Percentiles rank a stretch among this genome's conserved stretches.
Conservation (phyloP, 1,140 invertebrate species). For the Lasaia peninsularis region DNA sequence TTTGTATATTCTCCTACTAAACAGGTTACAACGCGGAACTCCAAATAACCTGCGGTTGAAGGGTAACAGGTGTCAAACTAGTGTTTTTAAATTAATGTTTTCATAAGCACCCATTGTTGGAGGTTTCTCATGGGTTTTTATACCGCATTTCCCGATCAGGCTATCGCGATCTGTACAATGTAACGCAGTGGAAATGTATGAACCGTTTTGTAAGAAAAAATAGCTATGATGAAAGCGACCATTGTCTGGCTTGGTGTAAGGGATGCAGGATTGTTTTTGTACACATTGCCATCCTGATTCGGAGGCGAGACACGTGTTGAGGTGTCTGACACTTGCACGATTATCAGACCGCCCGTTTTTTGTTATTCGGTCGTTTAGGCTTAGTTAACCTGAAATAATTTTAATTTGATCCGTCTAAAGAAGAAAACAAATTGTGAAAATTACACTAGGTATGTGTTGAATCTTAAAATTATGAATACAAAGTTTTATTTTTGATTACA, state of each 20-base stretch:
- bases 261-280: background rate
- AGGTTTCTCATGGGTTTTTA: background rate
- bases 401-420: too few relatives aligned
- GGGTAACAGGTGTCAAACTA: background rate
- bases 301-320: constrained; percentile 27
- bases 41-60: background rate
- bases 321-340: constrained; percentile 21
- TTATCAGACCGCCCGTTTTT: constrained; percentile 14
- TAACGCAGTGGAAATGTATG: background rate
- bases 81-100: background rate
- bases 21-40: background rate
- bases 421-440: too few relatives aligned
- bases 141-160: background rate
- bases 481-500: too few relatives aligned
- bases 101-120: background rate
- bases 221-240: constrained; percentile 1
- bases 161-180: background rate
- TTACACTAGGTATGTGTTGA: too few relatives aligned
- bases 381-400: background rate
- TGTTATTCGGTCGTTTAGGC: background rate
- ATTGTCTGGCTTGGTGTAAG: constrained; percentile 5
- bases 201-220: constrained; percentile 6
- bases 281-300: constrained; percentile 14
- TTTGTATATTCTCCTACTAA: too few relatives aligned
- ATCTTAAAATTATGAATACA: too few relatives aligned